Base-by-base conservation (phyloP, 2,888 invertebrate species). In the Plusia festucae region DNA sequence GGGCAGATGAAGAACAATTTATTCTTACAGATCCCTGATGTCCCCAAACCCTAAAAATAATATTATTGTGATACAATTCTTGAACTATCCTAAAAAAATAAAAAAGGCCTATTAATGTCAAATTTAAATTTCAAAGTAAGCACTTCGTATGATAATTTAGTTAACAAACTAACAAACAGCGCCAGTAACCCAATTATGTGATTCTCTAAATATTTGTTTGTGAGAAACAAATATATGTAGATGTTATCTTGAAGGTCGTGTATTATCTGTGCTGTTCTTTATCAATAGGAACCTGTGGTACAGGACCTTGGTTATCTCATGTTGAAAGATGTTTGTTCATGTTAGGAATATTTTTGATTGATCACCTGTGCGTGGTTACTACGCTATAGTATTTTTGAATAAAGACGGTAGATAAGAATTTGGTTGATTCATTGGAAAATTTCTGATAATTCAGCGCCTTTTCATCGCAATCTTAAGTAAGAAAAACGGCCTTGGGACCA, bases 261-360 rank as follows among this genome's bases (percentile, higher is more conserved):
- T 65, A 78, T 86, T 90, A 90, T 91, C 89, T 82, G 70, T 86
- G 65, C 89, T 89, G 87, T 86, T 73, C n/a, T 18, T 72, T 65
- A 89, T 91, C 89, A 84, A 67, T 63, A 44, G 22, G 60, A 70
- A 76, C 83, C 75, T 81, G 75, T 75, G 81, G 78, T 77, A 81
- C 71, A 61, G 60, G 76, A 67, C 81, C 73, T 79, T 80, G 82
- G 72, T 79, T 84, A 81, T 79, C 70, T 70, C 22, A 70, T 78
- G 76, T 79, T 68, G 79, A 72, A 76, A 73, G 55, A 56, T 53
- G 57, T 65, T 70, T 51, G 52, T 40, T 54, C 53, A 64, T 51
- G 72, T 78, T 75, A 73, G 16, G 20, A 72, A 72, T 63, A 53
- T 70, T 76, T 78, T 60, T 70, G 73, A 76, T 82, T 60, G 82